phyloP scores from a whole-genome alignment of 2,797 vertebrate genomes.

The Crenichthys baileyi region DNA sequence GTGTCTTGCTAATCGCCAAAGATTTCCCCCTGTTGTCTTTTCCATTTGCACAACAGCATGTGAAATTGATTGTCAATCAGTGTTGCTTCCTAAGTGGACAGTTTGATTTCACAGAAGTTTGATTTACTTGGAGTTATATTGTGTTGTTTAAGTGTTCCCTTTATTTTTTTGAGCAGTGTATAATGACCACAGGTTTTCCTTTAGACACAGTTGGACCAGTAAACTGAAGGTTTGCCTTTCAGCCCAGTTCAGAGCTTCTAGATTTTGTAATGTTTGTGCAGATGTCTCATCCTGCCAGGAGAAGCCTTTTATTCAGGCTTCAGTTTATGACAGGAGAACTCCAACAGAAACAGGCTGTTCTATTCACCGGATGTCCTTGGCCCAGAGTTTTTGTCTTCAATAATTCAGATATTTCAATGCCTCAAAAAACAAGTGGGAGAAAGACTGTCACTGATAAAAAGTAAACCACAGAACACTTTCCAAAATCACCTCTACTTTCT shows the following conservation, averaged over 20 bases:
- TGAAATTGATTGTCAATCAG: too few relatives aligned
- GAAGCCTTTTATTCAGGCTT: not conserved
- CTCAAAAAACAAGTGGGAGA: not conserved
- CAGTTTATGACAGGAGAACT: not conserved
- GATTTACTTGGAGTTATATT: too few relatives aligned
- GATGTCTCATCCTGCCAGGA: not conserved
- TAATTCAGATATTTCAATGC: not conserved
- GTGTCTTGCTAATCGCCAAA: too few relatives aligned
- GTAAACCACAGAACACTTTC: not conserved
- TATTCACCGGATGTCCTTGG: not conserved
- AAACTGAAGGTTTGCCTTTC: not conserved
- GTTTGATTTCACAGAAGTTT: too few relatives aligned
- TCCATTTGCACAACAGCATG: too few relatives aligned
- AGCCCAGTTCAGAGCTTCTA: not conserved
- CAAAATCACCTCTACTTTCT: not conserved
- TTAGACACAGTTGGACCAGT: not conserved
- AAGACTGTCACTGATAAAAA: slow-evolving; percentile 2
- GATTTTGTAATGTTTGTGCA: not conserved
- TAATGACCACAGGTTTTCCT: not conserved
- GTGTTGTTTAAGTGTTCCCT: too few relatives aligned
- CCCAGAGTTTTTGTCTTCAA: not conserved
- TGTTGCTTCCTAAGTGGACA: too few relatives aligned
- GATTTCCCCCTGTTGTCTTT: too few relatives aligned
- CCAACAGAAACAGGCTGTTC: not conserved
- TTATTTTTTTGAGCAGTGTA: too few relatives aligned